Evolutionary conservation across 2,113 vertebrate species (phyloP).

Genomic region (Daphoenositta chrysoptera): DNA sequence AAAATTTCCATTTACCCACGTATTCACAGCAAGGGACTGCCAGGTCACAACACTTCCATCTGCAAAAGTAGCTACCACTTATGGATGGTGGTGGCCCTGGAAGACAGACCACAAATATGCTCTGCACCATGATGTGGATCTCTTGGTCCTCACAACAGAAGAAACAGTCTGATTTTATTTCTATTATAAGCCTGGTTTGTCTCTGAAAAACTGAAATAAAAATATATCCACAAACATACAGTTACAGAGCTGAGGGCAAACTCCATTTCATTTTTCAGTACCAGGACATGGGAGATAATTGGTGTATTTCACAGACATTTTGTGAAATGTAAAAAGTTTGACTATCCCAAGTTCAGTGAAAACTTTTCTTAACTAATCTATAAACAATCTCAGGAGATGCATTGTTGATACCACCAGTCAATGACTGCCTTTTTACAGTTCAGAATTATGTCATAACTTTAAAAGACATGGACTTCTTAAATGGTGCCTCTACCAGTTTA

Average conservation of each 20-base stretch:
- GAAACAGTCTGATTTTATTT: neutral
- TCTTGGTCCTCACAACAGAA: neutral
- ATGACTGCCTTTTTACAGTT: neutral
- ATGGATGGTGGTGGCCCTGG: too few species aligned
- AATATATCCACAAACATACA: neutral
- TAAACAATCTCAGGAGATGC: neutral
- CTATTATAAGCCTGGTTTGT: fast-evolving
- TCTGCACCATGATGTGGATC: neutral
- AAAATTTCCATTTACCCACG: neutral
- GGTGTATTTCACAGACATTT: neutral
- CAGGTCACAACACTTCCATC: neutral
- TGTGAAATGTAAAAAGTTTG: neutral
- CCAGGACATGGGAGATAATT: neutral
- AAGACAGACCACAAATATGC: neutral
- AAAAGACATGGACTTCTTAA: neutral
- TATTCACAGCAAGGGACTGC: neutral
- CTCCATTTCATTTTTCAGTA: neutral
- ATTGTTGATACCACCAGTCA: neutral
- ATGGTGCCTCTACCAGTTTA: neutral
- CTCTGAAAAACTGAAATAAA: neutral
- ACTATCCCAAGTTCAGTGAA: neutral
- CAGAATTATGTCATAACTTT: neutral
- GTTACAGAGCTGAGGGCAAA: neutral
- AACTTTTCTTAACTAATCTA: neutral
- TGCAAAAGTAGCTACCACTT: neutral